Conservation (phyloP, 2,113 vertebrate genomes). For the Ellobius talpinus region DNA sequence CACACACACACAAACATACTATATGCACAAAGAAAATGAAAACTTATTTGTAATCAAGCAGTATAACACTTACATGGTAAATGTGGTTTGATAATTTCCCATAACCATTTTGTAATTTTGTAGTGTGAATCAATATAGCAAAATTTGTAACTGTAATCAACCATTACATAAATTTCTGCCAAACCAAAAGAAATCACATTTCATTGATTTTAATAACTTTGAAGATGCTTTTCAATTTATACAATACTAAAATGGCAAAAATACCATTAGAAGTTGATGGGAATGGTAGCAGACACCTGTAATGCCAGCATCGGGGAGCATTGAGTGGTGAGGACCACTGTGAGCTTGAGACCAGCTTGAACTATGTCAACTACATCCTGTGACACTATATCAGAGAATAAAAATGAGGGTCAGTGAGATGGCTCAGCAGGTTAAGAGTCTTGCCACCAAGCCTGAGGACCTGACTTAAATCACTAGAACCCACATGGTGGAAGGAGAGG, state of each 20-base stretch:
- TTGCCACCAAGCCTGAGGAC: neutral
- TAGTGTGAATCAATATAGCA: slow-evolving; percentile 10
- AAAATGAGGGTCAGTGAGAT: neutral
- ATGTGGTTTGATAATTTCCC: slow-evolving; percentile 9
- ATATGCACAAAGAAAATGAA: slow-evolving; percentile 14
- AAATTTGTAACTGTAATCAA: slow-evolving; percentile 39
- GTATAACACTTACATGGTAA: neutral
- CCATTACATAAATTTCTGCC: neutral
- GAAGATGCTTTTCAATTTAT: slow-evolving; percentile 18
- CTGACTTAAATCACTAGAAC: neutral
- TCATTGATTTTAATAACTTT: neutral
- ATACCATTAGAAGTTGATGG: neutral
- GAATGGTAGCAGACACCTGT: neutral
- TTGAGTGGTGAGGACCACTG: neutral
- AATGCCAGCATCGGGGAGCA: neutral
- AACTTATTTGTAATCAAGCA: neutral
- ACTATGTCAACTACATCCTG: neutral
- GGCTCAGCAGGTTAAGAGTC: neutral
- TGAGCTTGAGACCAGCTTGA: neutral
- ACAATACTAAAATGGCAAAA: neutral
- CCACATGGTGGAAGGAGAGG: neutral
- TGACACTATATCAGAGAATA: neutral
- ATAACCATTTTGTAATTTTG: slow-evolving; percentile 45
- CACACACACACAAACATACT: neutral
- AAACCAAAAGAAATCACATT: slow-evolving; percentile 14